Percentiles rank a stretch among this genome's conserved stretches.
Evolutionary conservation across 2,888 invertebrate genomes (phyloP).

Genomic region (Leptopilina drosophilae): DNA sequence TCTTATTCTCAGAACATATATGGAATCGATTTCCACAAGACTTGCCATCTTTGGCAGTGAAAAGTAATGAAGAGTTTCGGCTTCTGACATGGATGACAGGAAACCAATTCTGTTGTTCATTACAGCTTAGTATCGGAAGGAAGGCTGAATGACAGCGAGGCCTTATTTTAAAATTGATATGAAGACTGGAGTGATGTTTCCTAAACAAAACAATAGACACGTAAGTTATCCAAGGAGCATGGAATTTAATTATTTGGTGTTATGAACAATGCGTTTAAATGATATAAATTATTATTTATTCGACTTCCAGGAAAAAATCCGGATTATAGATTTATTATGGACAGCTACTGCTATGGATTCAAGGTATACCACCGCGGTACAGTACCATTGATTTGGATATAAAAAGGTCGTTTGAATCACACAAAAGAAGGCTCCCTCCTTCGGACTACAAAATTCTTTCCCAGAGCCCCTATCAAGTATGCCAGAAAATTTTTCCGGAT

Average conservation of each 20-base stretch:
- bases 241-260: no score
- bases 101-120: slow-evolving; percentile 91
- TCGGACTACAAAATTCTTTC: slow-evolving; percentile 82
- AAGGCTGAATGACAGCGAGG: slow-evolving; percentile 78
- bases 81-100: slow-evolving; percentile 94
- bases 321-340: slow-evolving; percentile 83
- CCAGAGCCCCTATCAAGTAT: slow-evolving; percentile 82
- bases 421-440: slow-evolving; percentile 90
- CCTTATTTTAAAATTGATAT: slow-evolving; percentile 90
- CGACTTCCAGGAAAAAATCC: slow-evolving; percentile 80
- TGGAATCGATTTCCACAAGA: slow-evolving; percentile 92
- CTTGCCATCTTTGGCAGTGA: slow-evolving; percentile 83
- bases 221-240: slow-evolving; percentile 76
- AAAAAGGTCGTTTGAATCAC: slow-evolving; percentile 90
- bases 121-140: slow-evolving; percentile 80
- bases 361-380: slow-evolving; percentile 82
- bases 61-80: slow-evolving; percentile 94
- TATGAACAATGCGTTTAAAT: no score
- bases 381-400: slow-evolving; percentile 89
- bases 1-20: slow-evolving; percentile 78
- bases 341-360: slow-evolving; percentile 88
- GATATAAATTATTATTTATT: slow-evolving; percentile 32
- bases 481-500: slow-evolving; percentile 86
- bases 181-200: slow-evolving; percentile 90
- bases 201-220: slow-evolving; percentile 83